Evolutionary conservation across 2,797 vertebrate species (phyloP).

Genomic region (Monodelphis domestica): DNA sequence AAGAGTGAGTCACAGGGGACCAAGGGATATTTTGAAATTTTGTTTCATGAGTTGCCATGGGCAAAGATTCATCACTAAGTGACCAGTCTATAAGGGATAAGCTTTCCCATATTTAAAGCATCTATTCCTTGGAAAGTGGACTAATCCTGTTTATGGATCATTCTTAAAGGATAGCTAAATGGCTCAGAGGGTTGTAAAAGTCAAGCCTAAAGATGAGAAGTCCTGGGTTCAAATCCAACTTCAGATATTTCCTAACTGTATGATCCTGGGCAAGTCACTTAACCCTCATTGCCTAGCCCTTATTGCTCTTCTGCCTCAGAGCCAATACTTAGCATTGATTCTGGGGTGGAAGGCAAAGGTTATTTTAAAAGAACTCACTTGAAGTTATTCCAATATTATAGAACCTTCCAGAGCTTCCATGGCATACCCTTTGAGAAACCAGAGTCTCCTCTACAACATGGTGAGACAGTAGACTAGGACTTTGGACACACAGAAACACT

Average conservation of each 20-base stretch:
- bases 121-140: not conserved
- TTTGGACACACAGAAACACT: too few relatives aligned
- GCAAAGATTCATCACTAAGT: not conserved
- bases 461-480: not conserved
- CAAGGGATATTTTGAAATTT: not conserved
- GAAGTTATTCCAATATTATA: not conserved
- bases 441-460: not conserved
- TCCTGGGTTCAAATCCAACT: too few relatives aligned
- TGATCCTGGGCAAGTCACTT: too few relatives aligned
- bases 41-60: not conserved
- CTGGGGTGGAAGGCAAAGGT: too few relatives aligned
- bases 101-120: not conserved
- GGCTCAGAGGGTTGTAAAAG: too few relatives aligned
- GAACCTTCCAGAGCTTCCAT: not conserved
- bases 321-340: too few relatives aligned
- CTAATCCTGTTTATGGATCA: not conserved
- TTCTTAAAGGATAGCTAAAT: too few relatives aligned
- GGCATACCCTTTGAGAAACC: not conserved
- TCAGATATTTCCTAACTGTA: too few relatives aligned
- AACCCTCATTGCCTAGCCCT: too few relatives aligned
- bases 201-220: too few relatives aligned
- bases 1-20: not conserved
- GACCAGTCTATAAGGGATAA: not conserved
- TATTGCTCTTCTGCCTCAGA: too few relatives aligned
- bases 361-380: too few relatives aligned